A percentile compares a stretch with the other conserved stretches of the same genome.
Conservation (phyloP, 2,113 vertebrate genomes). For the Numenius arquata region DNA sequence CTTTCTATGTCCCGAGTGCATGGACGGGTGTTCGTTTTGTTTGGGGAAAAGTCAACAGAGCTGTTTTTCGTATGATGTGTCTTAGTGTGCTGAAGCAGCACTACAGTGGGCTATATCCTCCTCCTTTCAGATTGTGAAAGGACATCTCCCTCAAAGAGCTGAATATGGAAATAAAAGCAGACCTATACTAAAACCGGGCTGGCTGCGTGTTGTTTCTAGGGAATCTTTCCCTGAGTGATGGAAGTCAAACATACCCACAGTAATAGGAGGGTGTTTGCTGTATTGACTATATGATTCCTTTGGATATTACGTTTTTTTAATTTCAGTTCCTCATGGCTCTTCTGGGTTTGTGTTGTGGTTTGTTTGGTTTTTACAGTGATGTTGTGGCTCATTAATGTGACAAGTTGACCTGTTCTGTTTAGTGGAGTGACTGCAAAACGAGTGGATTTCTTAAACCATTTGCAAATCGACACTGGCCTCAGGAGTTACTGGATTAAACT, state of each 20-base stretch:
- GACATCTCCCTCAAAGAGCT: constrained; percentile 65
- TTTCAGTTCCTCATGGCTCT: fast-evolving
- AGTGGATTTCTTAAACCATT: not conserved
- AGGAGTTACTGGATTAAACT: not conserved
- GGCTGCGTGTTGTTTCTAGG: constrained; percentile 32
- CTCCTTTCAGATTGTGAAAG: constrained; percentile 84
- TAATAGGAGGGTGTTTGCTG: not conserved
- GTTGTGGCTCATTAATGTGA: not conserved
- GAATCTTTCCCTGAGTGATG: not conserved
- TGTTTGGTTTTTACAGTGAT: not conserved
- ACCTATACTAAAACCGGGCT: constrained; percentile 61
- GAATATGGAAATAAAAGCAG: constrained; percentile 80
- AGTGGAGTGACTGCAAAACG: not conserved
- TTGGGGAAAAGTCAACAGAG: constrained; percentile 45
- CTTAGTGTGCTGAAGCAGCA: constrained; percentile 81
- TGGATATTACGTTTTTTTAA: not conserved
- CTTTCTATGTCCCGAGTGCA: constrained; percentile 45
- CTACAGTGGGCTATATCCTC: constrained; percentile 88
- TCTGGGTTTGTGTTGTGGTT: not conserved
- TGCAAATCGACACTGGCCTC: not conserved
- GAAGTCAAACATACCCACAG: not conserved
- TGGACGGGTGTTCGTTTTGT: constrained; percentile 34
- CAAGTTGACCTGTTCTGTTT: not conserved
- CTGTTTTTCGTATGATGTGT: constrained; percentile 31
- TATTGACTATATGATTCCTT: not conserved